Base-by-base conservation (phyloP, 2,113 vertebrate genomes). In the Scortum barcoo region DNA sequence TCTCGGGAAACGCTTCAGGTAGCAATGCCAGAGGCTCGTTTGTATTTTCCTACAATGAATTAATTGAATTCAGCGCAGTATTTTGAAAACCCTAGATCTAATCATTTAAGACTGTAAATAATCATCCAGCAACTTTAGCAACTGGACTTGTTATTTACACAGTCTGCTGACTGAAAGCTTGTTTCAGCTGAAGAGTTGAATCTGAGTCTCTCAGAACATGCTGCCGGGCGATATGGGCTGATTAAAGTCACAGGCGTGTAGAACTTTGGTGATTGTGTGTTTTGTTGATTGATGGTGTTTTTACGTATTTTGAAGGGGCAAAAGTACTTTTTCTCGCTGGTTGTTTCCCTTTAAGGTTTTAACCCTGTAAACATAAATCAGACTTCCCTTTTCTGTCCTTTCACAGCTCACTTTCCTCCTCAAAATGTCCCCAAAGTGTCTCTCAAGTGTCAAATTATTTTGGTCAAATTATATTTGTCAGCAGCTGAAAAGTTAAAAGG, bases 241-340 rank as follows among this genome's bases (percentile, higher is more conserved):
- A 86, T 76, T 86, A 13, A 74, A 89, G 24, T 83, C 67, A 48
- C 57, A 63, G 65, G 36, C 28, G 0, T 58, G 26, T 79, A 57
- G 46, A 66, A 61, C 66, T 50, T 78, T 40, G 63, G 67, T 60
- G 67, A 77, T 84, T 71, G 54, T 54, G 10, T 84, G 60, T 67
- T 83, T 42, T 77, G 2, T 50, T 79, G 82, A 86, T 72, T 74
- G 82, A 86, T 86, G 57, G n/a, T 84, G 24, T 68, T 86, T 88
- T 86, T 38, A 50, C 1, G 7, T 48, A 26, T 80, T 83, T 76
- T 62, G 60, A 86, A 80, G 73, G 65, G 65, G n/a, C 28, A 76
- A 84, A 71, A 4, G 8, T 44, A 48, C n/a, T 60, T 78, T 87
- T 75, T n/a, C 26, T 72, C 7, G 1, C 54, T 38, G 33, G 9